A percentile compares a stretch with the other conserved stretches of the same genome.
phyloP scores from a whole-genome alignment of 2,113 vertebrate genomes.

The Athene noctua region DNA sequence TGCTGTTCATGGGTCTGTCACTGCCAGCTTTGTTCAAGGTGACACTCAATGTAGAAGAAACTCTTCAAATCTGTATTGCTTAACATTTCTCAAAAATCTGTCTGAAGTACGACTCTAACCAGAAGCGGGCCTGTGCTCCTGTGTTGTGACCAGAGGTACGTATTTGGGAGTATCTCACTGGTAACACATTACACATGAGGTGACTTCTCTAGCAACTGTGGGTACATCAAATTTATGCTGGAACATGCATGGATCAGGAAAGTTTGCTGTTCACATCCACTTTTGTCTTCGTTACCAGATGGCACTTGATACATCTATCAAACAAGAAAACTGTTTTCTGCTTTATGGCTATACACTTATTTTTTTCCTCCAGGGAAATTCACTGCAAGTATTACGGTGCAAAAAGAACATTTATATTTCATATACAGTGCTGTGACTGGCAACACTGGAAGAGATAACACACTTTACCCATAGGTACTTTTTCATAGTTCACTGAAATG shows the following conservation, averaged over 20 bases:
- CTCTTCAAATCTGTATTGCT: not conserved
- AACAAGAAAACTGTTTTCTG: slow-evolving; percentile 1
- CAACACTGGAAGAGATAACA: not conserved
- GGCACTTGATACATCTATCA: not conserved
- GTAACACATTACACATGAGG: not conserved
- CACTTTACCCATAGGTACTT: not conserved
- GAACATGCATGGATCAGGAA: not conserved
- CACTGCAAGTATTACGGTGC: not conserved
- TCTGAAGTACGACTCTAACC: not conserved
- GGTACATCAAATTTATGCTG: not conserved
- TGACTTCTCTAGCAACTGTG: not conserved
- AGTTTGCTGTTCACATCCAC: not conserved
- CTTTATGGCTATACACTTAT: not conserved
- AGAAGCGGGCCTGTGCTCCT: not conserved
- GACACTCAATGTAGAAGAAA: not conserved
- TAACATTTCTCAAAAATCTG: not conserved
- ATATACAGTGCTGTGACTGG: not conserved
- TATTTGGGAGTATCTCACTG: not conserved
- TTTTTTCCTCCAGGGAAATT: slow-evolving; percentile 10
- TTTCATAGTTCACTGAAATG: slow-evolving; percentile 15
- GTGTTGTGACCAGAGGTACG: fast-evolving
- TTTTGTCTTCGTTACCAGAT: not conserved
- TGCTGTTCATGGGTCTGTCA: not conserved
- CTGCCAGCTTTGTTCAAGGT: not conserved
- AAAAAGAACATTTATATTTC: slow-evolving; percentile 18